Evolutionary conservation across 2,888 invertebrate species (phyloP).

Genomic region (Palloptera scutellata): DNA sequence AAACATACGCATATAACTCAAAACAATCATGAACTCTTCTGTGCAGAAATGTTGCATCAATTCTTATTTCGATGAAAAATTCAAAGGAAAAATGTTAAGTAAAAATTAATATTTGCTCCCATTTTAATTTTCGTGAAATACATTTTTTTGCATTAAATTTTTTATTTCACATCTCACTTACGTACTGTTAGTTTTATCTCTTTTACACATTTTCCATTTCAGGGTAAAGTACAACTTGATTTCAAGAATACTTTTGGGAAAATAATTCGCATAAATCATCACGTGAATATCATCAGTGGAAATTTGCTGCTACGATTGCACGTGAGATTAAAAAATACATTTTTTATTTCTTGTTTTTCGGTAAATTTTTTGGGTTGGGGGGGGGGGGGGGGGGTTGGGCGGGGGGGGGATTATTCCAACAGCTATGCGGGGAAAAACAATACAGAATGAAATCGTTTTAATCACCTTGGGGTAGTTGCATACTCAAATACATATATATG

Average conservation of each 20-base stretch:
- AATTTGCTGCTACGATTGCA: conserved; percentile 21
- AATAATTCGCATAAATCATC: conserved; percentile 41
- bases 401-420: background rate
- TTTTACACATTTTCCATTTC: background rate
- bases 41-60: no score
- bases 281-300: conserved; percentile 26
- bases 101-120: no score
- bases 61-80: no score
- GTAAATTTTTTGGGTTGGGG: background rate
- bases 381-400: background rate
- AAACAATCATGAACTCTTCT: no score
- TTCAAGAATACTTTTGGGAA: conserved; percentile 24
- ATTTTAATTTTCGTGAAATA: no score
- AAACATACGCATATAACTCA: no score
- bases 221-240: no score
- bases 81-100: no score
- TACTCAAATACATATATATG: no score
- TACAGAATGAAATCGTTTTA: conserved; percentile 10
- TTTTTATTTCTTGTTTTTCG: background rate
- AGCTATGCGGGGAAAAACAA: conserved; percentile 2
- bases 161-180: no score
- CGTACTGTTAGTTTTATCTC: no score
- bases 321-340: conserved; percentile 6
- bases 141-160: no score
- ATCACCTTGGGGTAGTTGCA: conserved; percentile 13